phyloP scores from a whole-genome alignment of 2,797 vertebrate genomes.

The Protonibea diacanthus region DNA sequence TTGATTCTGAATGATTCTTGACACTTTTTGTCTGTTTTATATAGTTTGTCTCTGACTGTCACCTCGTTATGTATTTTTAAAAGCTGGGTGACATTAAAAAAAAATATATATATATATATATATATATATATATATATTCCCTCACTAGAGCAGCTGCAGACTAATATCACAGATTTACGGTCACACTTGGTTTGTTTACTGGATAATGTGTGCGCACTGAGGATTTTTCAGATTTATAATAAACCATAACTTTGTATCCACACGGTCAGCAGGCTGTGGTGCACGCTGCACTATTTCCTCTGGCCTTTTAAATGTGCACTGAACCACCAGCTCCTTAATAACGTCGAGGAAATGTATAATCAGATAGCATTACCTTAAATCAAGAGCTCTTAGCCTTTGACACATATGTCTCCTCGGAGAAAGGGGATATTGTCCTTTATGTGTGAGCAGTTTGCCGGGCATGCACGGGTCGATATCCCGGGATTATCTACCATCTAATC shows the following conservation, averaged over 20 bases:
- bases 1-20: slow-evolving; percentile 69
- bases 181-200: not conserved
- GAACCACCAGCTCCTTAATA: slow-evolving; percentile 12
- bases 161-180: not conserved
- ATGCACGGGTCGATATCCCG: slow-evolving; percentile 23
- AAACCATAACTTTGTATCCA: not conserved
- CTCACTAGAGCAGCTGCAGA: not conserved
- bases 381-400: slow-evolving; percentile 51
- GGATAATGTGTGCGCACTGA: not conserved
- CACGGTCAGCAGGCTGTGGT: not conserved
- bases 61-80: not conserved
- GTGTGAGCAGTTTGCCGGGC: slow-evolving; percentile 21
- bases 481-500: slow-evolving; percentile 51
- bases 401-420: slow-evolving; percentile 30
- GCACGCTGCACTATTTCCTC: not conserved
- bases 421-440: slow-evolving; percentile 46
- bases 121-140: not conserved
- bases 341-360: slow-evolving; percentile 21
- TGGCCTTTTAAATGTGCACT: not conserved
- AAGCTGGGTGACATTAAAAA: slow-evolving; percentile 13
- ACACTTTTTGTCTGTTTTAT: not conserved
- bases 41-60: slow-evolving; percentile 3
- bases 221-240: not conserved
- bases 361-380: slow-evolving; percentile 32
- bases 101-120: no score